Base-by-base conservation (phyloP, 2,113 vertebrate species). In the Orycteropus afer region DNA sequence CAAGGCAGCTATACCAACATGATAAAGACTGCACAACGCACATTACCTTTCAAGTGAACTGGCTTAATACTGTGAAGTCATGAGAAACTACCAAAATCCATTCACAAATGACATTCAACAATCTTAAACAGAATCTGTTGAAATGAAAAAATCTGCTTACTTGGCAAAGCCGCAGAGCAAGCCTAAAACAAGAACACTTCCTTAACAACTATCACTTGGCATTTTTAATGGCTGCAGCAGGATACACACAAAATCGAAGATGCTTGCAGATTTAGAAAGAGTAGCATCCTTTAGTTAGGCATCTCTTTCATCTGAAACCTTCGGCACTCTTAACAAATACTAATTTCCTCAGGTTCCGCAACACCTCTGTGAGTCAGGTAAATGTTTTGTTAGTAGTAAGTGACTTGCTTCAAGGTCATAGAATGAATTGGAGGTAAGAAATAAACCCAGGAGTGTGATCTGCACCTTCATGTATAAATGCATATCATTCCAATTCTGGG, bases 321-420 rank as follows among this genome's bases (percentile, higher is more conserved):
- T 71, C 27, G 55, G 14, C 55, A 63, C 88, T 85, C 55, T 90
- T 76, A 95, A 84, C 80, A 89, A 93, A 91, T 78, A 93, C 23
- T 78, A 89, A 96, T 93, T 90, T 88, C 61, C 81, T 81, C 57
- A 81, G 82, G 76, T 55, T 93, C 86, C 47, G 55, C 76, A 86
- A 95, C 59, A 94, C 47, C 59, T 95, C 63, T 55, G 37, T 69
- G 93, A 90, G 86, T 94, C 81, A 92, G 82, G 76, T 89, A 94
- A 94, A 95, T 90, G 80, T 45, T 81, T 47, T 87, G 69, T 80
- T 86, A 85, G 53, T 71, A 67, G 86, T 79, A 93, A 90, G 42
- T 79, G 93, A 89, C 90, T 94, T 88, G 82, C 63, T 57, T 96
- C 96, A 97, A 97, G 97, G 97, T 97, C 97, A 97, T 61, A 73